These are phyloP conservation scores for Lordiphosa clarofinis DNA, from an alignment of 1,140 invertebrate genomes.

Conservation along the genomic window DNA sequence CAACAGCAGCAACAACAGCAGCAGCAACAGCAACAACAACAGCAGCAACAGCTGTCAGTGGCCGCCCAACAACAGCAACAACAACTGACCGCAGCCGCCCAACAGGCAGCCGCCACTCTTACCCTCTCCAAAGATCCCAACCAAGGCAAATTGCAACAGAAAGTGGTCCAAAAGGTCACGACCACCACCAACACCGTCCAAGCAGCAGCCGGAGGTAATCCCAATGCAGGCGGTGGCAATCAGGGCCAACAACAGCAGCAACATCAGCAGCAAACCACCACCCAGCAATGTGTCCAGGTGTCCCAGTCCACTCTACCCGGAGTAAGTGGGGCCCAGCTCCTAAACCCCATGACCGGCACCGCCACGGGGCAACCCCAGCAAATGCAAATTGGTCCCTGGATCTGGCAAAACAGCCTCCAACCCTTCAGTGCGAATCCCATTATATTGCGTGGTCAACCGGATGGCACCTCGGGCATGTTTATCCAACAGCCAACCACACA, in stretches of 20 bases:
- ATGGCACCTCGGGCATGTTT: slow-evolving; percentile 87
- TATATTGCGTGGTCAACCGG: slow-evolving; percentile 88
- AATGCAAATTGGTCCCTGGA: slow-evolving; percentile 83
- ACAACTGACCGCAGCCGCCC: slow-evolving; percentile 27
- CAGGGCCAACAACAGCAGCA: slow-evolving; percentile 65
- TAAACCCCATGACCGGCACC: slow-evolving; percentile 84
- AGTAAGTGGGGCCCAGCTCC: slow-evolving; percentile 81
- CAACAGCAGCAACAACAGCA: slow-evolving; percentile 53
- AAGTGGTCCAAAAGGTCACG: slow-evolving; percentile 82
- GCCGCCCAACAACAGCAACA: slow-evolving; percentile 22
- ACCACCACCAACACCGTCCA: slow-evolving; percentile 78
- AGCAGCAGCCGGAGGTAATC: slow-evolving; percentile 39
- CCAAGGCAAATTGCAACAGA: slow-evolving; percentile 80
- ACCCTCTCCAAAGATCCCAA: slow-evolving; percentile 30
- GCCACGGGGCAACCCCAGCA: slow-evolving; percentile 83
- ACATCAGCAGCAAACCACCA: slow-evolving; percentile 78
- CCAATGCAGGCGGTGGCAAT: slow-evolving; percentile 26
- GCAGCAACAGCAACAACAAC: slow-evolving; percentile 37
- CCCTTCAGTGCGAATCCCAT: slow-evolving; percentile 90
- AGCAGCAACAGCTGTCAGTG: slow-evolving; percentile 24
- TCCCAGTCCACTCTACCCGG: slow-evolving; percentile 83
- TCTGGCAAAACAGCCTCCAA: slow-evolving; percentile 85
- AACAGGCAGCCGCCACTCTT: slow-evolving; percentile 48
- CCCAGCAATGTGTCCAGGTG: slow-evolving; percentile 85
- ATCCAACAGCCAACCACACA: slow-evolving; percentile 89